Evolutionary conservation across 2,888 invertebrate species (phyloP).

Genomic region (Chalcosyrphus nemorum): DNA sequence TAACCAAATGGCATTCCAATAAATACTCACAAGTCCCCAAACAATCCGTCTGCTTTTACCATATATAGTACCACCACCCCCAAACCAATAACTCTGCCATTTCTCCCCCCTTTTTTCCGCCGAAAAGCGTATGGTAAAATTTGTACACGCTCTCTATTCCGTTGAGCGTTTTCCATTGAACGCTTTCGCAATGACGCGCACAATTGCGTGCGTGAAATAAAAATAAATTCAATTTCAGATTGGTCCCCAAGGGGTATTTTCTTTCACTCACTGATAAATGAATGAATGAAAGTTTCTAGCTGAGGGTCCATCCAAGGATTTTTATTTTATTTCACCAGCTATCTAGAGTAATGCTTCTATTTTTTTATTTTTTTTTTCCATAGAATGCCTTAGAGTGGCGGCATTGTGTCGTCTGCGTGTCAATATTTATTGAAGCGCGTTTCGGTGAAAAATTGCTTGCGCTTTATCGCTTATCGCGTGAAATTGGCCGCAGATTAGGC

Average conservation of each 20-base stretch:
- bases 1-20: conserved; percentile 59
- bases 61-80: too few species aligned
- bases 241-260: conserved; percentile 68
- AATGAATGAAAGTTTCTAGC: conserved; percentile 40
- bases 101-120: conserved; percentile 1
- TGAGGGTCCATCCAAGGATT: conserved; percentile 29
- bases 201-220: conserved; percentile 71
- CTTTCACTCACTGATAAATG: conserved; percentile 67
- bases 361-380: background rate
- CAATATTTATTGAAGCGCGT: conserved; percentile 64
- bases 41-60: conserved; percentile 34
- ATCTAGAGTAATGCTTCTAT: conserved; percentile 14
- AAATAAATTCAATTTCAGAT: conserved; percentile 69
- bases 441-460: conserved; percentile 53
- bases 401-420: conserved; percentile 11
- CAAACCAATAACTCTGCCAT: conserved; percentile 40
- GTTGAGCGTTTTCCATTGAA: conserved; percentile 46
- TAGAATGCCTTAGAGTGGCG: background rate
- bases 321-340: background rate
- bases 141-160: background rate
- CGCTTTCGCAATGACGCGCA: conserved; percentile 62
- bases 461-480: conserved; percentile 55
- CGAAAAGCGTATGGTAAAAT: conserved; percentile 25
- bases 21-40: conserved; percentile 54
- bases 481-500: conserved; percentile 69